These are phyloP conservation scores for Rhyacichthys aspro DNA, from an alignment of 2,797 vertebrate species.

Conservation along the genomic window DNA sequence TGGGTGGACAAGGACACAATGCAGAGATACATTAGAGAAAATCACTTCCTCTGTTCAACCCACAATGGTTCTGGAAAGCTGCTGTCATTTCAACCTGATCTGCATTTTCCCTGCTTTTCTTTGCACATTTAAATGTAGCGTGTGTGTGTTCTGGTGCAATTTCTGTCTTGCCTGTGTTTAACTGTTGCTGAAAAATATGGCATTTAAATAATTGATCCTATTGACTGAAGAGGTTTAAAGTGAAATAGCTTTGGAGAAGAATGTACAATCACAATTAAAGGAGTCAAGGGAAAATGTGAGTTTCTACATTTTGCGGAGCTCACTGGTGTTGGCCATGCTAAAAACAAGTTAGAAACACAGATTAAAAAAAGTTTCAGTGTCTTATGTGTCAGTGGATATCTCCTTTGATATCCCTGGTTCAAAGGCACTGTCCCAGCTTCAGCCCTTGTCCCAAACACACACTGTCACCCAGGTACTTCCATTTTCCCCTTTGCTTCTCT, in stretches of 20 bases:
- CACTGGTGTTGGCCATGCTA: too few relatives aligned
- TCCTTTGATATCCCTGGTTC: slow-evolving; percentile 62
- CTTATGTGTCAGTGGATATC: slow-evolving; percentile 44
- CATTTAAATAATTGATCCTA: background rate
- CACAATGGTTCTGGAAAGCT: slow-evolving; percentile 69
- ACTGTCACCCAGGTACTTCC: slow-evolving; percentile 33
- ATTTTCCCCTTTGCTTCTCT: slow-evolving; percentile 42
- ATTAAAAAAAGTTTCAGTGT: too few relatives aligned
- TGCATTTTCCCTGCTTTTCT: slow-evolving; percentile 53
- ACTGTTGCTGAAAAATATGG: too few relatives aligned
- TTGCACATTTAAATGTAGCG: slow-evolving; percentile 45
- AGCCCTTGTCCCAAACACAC: slow-evolving; percentile 23
- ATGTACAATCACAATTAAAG: too few relatives aligned
- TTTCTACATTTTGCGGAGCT: too few relatives aligned
- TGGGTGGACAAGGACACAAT: slow-evolving; percentile 77
- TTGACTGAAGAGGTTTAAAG: too few relatives aligned
- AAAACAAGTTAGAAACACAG: too few relatives aligned
- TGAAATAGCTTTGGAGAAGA: too few relatives aligned
- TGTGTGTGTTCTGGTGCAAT: slow-evolving; percentile 27
- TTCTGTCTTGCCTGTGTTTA: background rate
- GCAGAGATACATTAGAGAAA: slow-evolving; percentile 77
- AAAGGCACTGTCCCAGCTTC: slow-evolving; percentile 46
- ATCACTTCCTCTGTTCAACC: slow-evolving; percentile 71
- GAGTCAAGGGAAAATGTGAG: too few relatives aligned
- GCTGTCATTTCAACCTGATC: slow-evolving; percentile 57